These are phyloP conservation scores for Oedothorax gibbosus DNA, from an alignment of 1,140 invertebrate species.

Conservation along the genomic window DNA sequence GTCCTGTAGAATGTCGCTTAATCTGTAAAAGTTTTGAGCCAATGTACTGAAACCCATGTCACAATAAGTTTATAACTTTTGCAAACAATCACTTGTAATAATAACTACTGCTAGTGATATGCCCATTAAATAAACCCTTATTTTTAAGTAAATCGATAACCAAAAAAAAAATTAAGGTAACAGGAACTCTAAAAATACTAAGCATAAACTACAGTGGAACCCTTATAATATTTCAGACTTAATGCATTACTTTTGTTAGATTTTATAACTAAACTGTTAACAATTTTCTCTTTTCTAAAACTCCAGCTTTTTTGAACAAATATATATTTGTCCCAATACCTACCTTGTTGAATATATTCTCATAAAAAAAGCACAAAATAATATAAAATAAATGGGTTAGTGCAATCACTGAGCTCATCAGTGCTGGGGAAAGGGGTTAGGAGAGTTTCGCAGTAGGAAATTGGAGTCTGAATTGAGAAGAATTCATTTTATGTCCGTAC, in stretches of 20 bases:
- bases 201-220: background rate
- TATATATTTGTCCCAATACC: background rate
- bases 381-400: background rate
- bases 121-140: no score
- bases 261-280: background rate
- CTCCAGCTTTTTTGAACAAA: background rate
- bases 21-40: no score
- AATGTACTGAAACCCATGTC: no score
- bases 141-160: no score
- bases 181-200: background rate
- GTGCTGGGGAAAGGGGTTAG: conserved; percentile 52
- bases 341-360: background rate
- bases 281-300: background rate
- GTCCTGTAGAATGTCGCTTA: no score
- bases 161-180: background rate
- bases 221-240: background rate
- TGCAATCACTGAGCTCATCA: conserved; percentile 49
- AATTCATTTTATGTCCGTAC: background rate
- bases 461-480: background rate
- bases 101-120: no score
- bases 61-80: no score
- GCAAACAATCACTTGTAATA: no score
- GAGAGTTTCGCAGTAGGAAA: conserved; percentile 52
- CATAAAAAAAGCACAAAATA: background rate
- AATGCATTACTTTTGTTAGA: background rate